Base-by-base conservation (phyloP, 2,888 invertebrate genomes). In the Pollenia griseotomentosa region DNA sequence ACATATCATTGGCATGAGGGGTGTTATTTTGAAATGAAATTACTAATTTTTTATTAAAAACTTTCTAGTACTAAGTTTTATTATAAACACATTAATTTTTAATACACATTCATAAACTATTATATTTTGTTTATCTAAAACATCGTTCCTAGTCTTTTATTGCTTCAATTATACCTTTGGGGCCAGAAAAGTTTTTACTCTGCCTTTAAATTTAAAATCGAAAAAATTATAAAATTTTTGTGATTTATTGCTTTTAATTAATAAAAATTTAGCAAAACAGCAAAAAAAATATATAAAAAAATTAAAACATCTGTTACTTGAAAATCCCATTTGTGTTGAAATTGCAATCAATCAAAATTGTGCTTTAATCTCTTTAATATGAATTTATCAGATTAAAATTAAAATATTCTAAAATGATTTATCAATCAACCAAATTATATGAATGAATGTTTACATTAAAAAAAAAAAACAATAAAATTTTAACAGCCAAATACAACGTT, bases 221-320 rank as follows among this genome's bases (percentile, higher is more conserved):
- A 33, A n/a, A 46, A 59, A 33, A 16, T n/a, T 40, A 14, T n/a
- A 48, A 14, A 48, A n/a, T 51, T 51, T 16, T 61, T 61, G 73
- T 73, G 73, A 61, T 75, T 75, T 75, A 75, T 75, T 11, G 8
- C 48, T 61, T 63, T 51, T 40, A 75, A 75, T 75, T 63, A 63
- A 75, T 75, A 51, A 61, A 59, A 59, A 10, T 59, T 12, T 51
- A 12, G 7, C 48, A 51, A 48, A 61, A 63, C 16, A 63, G 3
- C 51, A 51, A 63, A 12, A n/a, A n/a, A 10, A 42, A 2, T 16
- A 8, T 16, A 70, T 53, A 5, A 16, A 70, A 33, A 40, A 68
- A 66, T 33, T 33, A 6, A 33, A 51, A 53, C 70, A 70, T 70
- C 70, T 70, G 70, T 70, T 70, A 70, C 70, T 40, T 33, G 66